These are phyloP conservation scores for Geopemphigus sp. DNA, from an alignment of 1,140 invertebrate genomes.

Conservation along the genomic window DNA sequence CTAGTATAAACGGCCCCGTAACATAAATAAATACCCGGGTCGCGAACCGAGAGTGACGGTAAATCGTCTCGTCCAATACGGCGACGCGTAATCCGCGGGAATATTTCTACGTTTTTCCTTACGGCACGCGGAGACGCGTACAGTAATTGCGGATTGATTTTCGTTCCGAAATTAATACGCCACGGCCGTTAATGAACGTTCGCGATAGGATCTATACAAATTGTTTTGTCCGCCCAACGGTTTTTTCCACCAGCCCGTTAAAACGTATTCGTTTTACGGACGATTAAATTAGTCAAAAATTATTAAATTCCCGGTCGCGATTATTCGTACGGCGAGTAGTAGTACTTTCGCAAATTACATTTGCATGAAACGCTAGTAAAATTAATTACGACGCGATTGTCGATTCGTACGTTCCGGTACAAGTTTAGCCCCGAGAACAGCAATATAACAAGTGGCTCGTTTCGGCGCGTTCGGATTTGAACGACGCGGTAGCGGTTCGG, in stretches of 20 bases:
- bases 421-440: neutral
- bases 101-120: too few relatives aligned
- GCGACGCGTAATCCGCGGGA: too few relatives aligned
- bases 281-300: conserved; percentile 6
- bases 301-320: neutral
- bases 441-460: neutral
- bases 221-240: neutral
- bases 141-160: too few relatives aligned
- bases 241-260: neutral
- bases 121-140: too few relatives aligned
- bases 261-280: neutral
- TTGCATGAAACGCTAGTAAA: conserved; percentile 8
- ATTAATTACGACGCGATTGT: conserved; percentile 17
- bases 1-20: too few relatives aligned
- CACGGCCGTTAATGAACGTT: too few relatives aligned
- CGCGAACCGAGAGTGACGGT: neutral
- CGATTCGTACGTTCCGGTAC: neutral
- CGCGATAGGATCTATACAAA: too few relatives aligned
- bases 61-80: too few relatives aligned
- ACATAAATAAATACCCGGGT: neutral
- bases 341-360: conserved; percentile 22
- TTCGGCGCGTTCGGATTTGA: too few relatives aligned
- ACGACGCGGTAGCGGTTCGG: too few relatives aligned
- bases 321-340: neutral
- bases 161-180: too few relatives aligned